These are phyloP conservation scores for Ammodytes marinus DNA, from an alignment of 2,113 vertebrate genomes.

Conservation along the genomic window DNA sequence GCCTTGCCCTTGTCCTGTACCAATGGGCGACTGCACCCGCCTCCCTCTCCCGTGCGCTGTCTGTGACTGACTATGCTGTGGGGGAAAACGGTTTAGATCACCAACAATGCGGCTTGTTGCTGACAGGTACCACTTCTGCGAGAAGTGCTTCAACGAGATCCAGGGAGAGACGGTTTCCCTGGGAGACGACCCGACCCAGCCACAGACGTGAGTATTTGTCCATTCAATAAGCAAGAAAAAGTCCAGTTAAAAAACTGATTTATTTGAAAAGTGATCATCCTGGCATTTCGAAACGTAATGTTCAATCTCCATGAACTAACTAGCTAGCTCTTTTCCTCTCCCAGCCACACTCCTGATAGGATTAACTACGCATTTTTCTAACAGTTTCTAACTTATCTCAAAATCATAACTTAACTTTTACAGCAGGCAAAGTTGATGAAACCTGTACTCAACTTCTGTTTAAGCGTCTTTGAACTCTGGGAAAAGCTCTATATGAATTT, in stretches of 20 bases:
- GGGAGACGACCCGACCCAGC: conserved; percentile 98
- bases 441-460: not conserved
- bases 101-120: conserved; percentile 99
- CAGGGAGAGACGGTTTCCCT: conserved; percentile 98
- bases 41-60: conserved; percentile 85
- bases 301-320: not conserved
- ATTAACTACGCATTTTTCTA: not conserved
- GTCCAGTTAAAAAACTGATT: not conserved
- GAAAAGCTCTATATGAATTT: not conserved
- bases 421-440: not conserved
- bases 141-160: conserved; percentile 99
- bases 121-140: conserved; percentile 99
- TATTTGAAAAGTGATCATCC: not conserved
- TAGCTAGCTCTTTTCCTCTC: not conserved
- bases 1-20: conserved; percentile 88
- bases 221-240: not conserved
- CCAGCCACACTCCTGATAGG: not conserved
- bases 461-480: not conserved
- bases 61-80: conserved; percentile 95
- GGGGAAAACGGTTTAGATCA: conserved; percentile 93
- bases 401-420: not conserved
- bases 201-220: conserved; percentile 93
- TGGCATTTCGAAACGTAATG: not conserved
- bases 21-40: conserved; percentile 88
- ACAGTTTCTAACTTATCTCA: not conserved